phyloP scores from a whole-genome alignment of 2,113 vertebrate species.

The Thunnus maccoyii region DNA sequence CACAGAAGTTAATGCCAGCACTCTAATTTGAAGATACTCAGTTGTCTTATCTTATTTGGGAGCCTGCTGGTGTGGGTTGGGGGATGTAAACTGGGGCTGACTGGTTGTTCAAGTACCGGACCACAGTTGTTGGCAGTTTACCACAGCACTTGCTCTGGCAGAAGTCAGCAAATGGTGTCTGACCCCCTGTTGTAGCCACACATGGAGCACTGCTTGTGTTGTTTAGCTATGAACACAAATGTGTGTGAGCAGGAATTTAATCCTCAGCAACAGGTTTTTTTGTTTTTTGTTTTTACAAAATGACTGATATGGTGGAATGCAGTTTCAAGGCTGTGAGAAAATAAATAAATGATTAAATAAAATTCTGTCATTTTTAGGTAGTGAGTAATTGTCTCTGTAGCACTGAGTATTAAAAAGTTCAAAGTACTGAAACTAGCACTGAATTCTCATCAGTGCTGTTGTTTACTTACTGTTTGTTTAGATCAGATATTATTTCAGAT shows the following conservation, averaged over 20 bases:
- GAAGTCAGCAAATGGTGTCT: slow-evolving; percentile 13
- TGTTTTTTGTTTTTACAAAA: not conserved
- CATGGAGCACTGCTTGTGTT: slow-evolving; percentile 31
- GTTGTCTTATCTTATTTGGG: slow-evolving; percentile 35
- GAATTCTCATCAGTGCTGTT: no score
- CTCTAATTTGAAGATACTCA: slow-evolving; percentile 55
- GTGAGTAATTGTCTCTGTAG: no score
- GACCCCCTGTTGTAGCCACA: slow-evolving; percentile 17
- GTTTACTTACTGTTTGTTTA: no score
- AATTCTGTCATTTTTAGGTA: not conserved
- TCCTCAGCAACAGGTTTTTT: slow-evolving; percentile 29
- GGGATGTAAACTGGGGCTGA: slow-evolving; percentile 20
- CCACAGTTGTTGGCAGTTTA: slow-evolving; percentile 46
- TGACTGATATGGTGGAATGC: slow-evolving; percentile 31
- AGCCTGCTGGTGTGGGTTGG: slow-evolving; percentile 16
- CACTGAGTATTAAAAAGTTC: no score
- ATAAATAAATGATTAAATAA: not conserved
- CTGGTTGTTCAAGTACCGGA: slow-evolving; percentile 12
- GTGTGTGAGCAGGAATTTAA: slow-evolving; percentile 2
- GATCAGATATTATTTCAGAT: no score
- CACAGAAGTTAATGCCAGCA: slow-evolving; percentile 26
- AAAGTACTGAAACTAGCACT: no score
- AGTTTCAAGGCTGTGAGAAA: slow-evolving; percentile 20
- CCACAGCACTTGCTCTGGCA: slow-evolving; percentile 38
- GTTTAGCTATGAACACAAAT: slow-evolving; percentile 21